Percentiles rank a stretch among this genome's conserved stretches.
These are phyloP conservation scores for Sebastes wilsoni DNA, from an alignment of 2,797 vertebrate genomes.

Conservation along the genomic window DNA sequence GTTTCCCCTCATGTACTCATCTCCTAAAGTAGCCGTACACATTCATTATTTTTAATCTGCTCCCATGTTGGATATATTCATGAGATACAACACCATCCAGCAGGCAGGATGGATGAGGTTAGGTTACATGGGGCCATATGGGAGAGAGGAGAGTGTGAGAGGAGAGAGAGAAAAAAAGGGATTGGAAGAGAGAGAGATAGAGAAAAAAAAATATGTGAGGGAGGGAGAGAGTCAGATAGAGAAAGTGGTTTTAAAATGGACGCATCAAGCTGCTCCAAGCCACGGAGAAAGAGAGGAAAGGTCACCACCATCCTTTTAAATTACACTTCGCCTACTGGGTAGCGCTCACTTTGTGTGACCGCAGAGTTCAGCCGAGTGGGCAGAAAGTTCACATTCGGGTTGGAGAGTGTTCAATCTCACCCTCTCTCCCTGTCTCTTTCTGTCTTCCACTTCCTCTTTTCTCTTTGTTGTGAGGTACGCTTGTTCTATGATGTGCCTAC, in stretches of 20 bases:
- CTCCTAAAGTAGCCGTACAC: neutral
- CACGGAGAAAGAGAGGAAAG: constrained; percentile 53
- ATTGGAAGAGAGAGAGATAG: neutral
- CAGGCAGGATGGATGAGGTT: constrained; percentile 16
- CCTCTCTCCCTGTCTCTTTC: neutral
- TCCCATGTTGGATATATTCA: constrained; percentile 15
- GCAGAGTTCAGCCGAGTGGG: constrained; percentile 53
- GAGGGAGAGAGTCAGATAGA: neutral
- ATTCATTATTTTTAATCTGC: neutral
- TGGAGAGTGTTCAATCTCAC: constrained; percentile 13
- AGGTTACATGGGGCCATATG: constrained; percentile 7
- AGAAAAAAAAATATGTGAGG: neutral
- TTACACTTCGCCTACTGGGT: constrained; percentile 58
- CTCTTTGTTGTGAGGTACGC: neutral
- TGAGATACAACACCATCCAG: neutral
- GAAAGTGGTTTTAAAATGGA: constrained; percentile 56
- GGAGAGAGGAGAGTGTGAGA: neutral
- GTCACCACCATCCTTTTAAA: constrained; percentile 66
- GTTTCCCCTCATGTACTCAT: neutral
- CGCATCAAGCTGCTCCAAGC: constrained; percentile 46
- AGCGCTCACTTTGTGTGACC: constrained; percentile 50
- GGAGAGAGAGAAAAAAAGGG: neutral
- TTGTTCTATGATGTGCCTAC: constrained; percentile 6
- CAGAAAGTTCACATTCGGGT: constrained; percentile 22
- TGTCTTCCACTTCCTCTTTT: neutral